Percentiles rank a stretch among this genome's conserved stretches.
phyloP scores from a whole-genome alignment of 2,113 vertebrate species.

The Eulemur rufifrons region DNA sequence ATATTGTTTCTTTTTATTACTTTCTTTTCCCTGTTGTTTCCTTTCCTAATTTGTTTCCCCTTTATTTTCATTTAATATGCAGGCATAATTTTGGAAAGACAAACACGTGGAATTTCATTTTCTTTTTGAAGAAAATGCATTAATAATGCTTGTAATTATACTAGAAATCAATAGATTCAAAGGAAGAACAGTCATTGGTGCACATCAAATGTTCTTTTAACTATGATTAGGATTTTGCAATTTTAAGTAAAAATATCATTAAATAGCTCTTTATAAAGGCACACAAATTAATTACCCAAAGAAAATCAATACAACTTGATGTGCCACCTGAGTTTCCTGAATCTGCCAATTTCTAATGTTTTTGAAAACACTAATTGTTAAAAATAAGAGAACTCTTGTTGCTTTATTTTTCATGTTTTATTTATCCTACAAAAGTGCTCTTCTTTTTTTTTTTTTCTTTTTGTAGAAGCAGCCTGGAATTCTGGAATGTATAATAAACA shows the following conservation, averaged over 20 bases:
- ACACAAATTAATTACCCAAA: conserved; percentile 44
- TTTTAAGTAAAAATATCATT: not conserved
- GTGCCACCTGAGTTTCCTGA: not conserved
- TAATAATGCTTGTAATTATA: conserved; percentile 43
- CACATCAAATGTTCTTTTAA: not conserved
- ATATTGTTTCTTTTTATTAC: not conserved
- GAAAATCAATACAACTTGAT: conserved; percentile 20
- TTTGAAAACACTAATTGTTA: not conserved
- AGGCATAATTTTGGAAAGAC: not conserved
- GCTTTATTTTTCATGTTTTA: not conserved
- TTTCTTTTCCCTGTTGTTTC: not conserved
- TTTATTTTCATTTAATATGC: conserved; percentile 8
- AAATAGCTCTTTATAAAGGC: not conserved
- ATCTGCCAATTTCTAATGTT: not conserved
- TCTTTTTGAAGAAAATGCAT: conserved; percentile 40
- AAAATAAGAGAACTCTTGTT: not conserved
- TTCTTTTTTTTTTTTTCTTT: not conserved
- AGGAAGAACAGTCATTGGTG: conserved; percentile 4
- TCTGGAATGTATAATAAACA: not conserved
- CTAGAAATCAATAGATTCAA: conserved; percentile 30
- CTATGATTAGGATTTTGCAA: not conserved
- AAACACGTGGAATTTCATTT: not conserved
- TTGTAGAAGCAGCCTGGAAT: not conserved
- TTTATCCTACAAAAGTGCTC: not conserved
- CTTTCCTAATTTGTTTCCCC: not conserved